phyloP scores from a whole-genome alignment of 2,797 vertebrate species.

The Bucorvus abyssinicus region DNA sequence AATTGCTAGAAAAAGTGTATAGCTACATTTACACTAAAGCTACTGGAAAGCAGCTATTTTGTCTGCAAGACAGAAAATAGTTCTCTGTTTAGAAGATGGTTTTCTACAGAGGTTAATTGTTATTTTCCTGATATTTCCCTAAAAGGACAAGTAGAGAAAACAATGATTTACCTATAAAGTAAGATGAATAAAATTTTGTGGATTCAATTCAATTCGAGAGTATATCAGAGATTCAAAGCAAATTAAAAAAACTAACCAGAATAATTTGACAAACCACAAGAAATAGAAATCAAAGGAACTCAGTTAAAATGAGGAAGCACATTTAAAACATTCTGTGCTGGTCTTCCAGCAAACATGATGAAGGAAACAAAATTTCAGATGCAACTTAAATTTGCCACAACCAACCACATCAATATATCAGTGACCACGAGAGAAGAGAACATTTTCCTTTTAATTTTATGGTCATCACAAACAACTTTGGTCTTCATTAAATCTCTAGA shows the following conservation, averaged over 20 bases:
- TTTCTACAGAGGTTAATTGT: not conserved
- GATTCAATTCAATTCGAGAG: not conserved
- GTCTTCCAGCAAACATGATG: not conserved
- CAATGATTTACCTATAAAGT: not conserved
- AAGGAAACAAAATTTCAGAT: slow-evolving; percentile 6
- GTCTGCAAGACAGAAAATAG: not conserved
- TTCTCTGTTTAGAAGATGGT: not conserved
- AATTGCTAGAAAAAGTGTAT: not conserved
- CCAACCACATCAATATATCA: not conserved
- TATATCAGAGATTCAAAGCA: not conserved
- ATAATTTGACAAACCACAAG: not conserved
- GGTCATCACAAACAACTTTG: not conserved
- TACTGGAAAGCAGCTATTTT: not conserved
- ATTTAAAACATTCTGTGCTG: not conserved
- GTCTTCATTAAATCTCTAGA: not conserved
- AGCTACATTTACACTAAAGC: not conserved
- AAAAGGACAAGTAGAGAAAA: not conserved
- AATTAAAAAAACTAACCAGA: not conserved
- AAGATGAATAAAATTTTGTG: not conserved
- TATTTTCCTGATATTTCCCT: not conserved
- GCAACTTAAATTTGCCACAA: not conserved
- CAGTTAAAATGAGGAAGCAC: not conserved
- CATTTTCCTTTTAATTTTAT: not conserved
- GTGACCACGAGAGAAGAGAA: not conserved
- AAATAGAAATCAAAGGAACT: not conserved